Evolutionary conservation across 2,888 invertebrate genomes (phyloP).

Genomic region (Ennomos fuscantarius): DNA sequence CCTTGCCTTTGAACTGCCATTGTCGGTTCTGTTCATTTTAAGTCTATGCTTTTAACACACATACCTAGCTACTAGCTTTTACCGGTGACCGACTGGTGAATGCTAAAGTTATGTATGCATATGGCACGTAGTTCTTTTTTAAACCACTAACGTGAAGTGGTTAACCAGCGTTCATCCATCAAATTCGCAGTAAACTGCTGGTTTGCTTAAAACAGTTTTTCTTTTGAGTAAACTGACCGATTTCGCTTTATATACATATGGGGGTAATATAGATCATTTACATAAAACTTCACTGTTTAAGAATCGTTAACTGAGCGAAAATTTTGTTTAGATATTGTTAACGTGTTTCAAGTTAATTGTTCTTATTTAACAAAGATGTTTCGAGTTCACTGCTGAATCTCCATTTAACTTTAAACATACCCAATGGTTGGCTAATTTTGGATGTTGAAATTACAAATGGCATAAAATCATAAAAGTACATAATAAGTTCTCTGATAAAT

Average conservation of each 20-base stretch:
- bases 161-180: too few species aligned
- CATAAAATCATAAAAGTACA: too few species aligned
- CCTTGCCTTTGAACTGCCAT: too few species aligned
- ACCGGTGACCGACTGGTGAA: background rate
- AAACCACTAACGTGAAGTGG: too few species aligned
- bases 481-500: too few species aligned
- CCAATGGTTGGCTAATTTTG: slow-evolving; percentile 4
- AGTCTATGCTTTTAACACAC: too few species aligned
- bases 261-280: background rate
- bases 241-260: background rate
- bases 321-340: slow-evolving; percentile 5
- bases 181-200: too few species aligned
- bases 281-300: slow-evolving; percentile 2
- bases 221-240: background rate
- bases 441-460: too few species aligned
- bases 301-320: background rate
- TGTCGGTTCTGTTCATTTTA: too few species aligned
- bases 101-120: too few species aligned
- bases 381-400: slow-evolving; percentile 16
- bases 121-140: too few species aligned
- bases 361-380: slow-evolving; percentile 33
- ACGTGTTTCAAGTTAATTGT: slow-evolving; percentile 6
- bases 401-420: slow-evolving; percentile 16
- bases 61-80: slow-evolving; percentile 11
- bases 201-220: too few species aligned